Conservation (phyloP, 2,113 vertebrate species). For the Amblyopsis rosae region DNA sequence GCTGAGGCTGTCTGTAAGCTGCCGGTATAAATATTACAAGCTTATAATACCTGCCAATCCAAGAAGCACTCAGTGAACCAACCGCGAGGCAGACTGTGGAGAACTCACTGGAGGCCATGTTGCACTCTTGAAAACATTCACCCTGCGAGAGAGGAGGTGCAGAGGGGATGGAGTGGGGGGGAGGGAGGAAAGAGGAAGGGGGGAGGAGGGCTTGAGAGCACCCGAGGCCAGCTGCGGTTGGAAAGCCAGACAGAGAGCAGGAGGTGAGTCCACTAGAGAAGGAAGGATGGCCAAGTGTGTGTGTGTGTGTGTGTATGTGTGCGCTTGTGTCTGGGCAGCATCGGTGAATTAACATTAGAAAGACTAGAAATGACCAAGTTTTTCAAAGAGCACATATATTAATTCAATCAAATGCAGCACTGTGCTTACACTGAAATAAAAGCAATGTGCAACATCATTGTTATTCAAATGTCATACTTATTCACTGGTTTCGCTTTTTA, state of each 20-base stretch:
- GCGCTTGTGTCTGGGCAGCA: background rate
- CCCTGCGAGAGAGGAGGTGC: background rate
- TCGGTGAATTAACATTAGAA: too few species aligned
- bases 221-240: background rate
- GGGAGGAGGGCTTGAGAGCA: background rate
- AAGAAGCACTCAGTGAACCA: conserved; percentile 1
- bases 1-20: background rate
- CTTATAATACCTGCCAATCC: conserved; percentile 25
- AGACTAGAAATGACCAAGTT: too few species aligned
- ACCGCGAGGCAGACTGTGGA: conserved; percentile 18
- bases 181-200: background rate
- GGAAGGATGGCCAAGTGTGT: background rate
- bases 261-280: background rate
- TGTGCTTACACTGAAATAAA: too few species aligned
- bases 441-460: too few species aligned
- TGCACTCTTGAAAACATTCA: conserved; percentile 20
- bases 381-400: too few species aligned
- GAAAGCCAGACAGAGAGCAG: background rate
- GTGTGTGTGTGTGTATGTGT: background rate
- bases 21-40: background rate
- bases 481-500: too few species aligned
- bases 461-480: too few species aligned
- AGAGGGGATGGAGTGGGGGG: too few species aligned
- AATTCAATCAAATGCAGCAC: too few species aligned
- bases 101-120: conserved; percentile 58